Conservation (phyloP, 2,113 vertebrate species). For the Mungos mungo region DNA sequence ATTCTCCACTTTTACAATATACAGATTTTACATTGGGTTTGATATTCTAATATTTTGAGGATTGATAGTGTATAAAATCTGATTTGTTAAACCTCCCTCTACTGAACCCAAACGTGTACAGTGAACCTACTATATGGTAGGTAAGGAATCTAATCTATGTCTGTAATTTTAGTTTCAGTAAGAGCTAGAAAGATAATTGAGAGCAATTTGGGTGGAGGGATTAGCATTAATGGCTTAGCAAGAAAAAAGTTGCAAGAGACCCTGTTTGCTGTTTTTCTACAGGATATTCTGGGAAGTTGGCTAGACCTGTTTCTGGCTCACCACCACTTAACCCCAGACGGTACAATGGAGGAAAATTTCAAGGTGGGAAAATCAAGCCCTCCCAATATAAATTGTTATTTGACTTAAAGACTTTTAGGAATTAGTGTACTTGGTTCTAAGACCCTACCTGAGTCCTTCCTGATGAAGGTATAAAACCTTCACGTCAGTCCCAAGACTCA, state of each 20-base stretch:
- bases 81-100: not conserved
- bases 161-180: not conserved
- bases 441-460: not conserved
- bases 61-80: not conserved
- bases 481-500: not conserved
- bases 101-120: not conserved
- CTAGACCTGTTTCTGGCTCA: not conserved
- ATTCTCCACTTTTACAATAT: not conserved
- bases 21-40: not conserved
- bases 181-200: not conserved
- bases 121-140: not conserved
- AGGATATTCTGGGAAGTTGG: not conserved
- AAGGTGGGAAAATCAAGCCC: not conserved
- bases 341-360: not conserved
- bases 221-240: not conserved
- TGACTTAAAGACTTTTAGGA: constrained; percentile 1
- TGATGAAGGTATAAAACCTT: not conserved
- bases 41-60: not conserved
- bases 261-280: not conserved
- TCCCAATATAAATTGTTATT: not conserved
- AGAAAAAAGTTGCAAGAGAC: not conserved
- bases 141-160: not conserved
- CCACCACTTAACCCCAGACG: not conserved
- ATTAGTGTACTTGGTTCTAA: not conserved
- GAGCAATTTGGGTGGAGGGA: not conserved